These are phyloP conservation scores for Gobius niger DNA, from an alignment of 2,113 vertebrate species.

Conservation along the genomic window DNA sequence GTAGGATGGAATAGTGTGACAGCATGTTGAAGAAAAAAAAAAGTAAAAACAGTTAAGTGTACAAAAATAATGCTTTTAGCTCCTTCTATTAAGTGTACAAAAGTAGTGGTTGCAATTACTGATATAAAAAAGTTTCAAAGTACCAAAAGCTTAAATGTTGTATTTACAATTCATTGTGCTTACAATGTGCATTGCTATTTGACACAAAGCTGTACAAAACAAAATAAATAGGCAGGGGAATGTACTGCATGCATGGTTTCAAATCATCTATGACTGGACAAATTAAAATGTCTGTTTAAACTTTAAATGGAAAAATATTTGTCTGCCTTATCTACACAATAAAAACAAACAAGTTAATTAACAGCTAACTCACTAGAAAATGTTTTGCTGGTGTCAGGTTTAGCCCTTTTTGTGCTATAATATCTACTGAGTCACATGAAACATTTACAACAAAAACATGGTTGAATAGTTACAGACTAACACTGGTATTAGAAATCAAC, in stretches of 20 bases:
- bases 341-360: conserved; percentile 43
- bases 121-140: conserved; percentile 30
- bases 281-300: conserved; percentile 48
- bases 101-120: conserved; percentile 57
- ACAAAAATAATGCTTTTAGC: conserved; percentile 26
- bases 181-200: conserved; percentile 60
- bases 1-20: conserved; percentile 17
- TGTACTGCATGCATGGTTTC: conserved; percentile 57
- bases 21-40: conserved; percentile 3
- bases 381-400: conserved; percentile 38
- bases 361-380: conserved; percentile 14
- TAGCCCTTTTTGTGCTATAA: conserved; percentile 38
- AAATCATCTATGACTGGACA: conserved; percentile 31
- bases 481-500: conserved; percentile 53
- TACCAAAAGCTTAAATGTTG: conserved; percentile 41
- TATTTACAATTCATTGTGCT: conserved; percentile 67
- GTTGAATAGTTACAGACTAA: conserved; percentile 44
- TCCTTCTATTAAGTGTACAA: conserved; percentile 30
- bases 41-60: conserved; percentile 10
- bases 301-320: conserved; percentile 38
- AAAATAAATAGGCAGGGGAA: conserved; percentile 56
- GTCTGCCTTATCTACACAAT: conserved; percentile 38
- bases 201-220: conserved; percentile 62
- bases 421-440: conserved; percentile 28
- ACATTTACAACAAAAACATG: conserved; percentile 33